Evolutionary conservation across 2,888 invertebrate species (phyloP).

Genomic region (Congeria kusceri): DNA sequence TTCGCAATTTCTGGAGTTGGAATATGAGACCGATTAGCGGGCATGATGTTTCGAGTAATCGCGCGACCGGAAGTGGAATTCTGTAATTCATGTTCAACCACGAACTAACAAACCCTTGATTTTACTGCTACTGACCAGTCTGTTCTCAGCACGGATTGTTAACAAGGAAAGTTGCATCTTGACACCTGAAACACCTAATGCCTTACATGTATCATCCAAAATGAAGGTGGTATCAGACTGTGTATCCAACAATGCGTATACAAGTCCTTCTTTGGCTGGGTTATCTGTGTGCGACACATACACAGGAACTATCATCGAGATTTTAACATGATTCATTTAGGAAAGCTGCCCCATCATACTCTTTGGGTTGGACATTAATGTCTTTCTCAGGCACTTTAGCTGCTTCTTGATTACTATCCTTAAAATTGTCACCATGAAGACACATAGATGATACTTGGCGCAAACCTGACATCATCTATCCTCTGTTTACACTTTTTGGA

Average conservation of each 20-base stretch:
- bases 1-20: slow-evolving; percentile 56
- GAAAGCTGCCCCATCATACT: not conserved
- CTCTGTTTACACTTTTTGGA: slow-evolving; percentile 34
- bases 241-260: slow-evolving; percentile 66
- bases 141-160: slow-evolving; percentile 48
- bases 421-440: slow-evolving; percentile 40
- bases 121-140: slow-evolving; percentile 21
- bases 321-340: not conserved
- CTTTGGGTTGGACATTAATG: not conserved
- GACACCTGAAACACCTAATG: slow-evolving; percentile 32
- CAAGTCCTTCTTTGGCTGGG: slow-evolving; percentile 52
- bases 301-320: slow-evolving; percentile 49
- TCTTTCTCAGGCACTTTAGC: not conserved
- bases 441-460: slow-evolving; percentile 37
- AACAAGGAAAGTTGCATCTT: slow-evolving; percentile 42
- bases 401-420: not conserved
- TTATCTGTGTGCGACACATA: slow-evolving; percentile 47
- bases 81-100: slow-evolving; percentile 17
- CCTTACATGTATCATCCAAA: slow-evolving; percentile 33
- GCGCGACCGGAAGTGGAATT: slow-evolving; percentile 53
- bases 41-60: slow-evolving; percentile 57
- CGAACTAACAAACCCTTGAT: slow-evolving; percentile 46
- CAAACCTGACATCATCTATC: slow-evolving; percentile 42
- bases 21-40: slow-evolving; percentile 61
- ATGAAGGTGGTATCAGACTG: slow-evolving; percentile 63